Evolutionary conservation across 1,140 invertebrate species (phyloP).

Genomic region (Lasioglossum baleicum): DNA sequence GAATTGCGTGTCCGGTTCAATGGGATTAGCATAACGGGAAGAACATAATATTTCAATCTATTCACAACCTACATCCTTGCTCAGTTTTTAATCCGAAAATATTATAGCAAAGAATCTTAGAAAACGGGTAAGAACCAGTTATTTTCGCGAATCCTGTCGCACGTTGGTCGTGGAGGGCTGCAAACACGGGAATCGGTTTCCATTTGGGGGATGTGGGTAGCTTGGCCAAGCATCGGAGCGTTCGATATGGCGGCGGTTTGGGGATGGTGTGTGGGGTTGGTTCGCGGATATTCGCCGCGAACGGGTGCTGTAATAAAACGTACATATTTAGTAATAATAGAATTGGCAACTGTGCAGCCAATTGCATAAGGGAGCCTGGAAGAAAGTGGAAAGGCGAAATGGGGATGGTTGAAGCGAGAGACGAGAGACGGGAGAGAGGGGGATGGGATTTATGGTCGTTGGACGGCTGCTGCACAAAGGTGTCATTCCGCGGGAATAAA

Average conservation of each 20-base stretch:
- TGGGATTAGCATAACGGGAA: too few relatives aligned
- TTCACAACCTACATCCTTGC: too few relatives aligned
- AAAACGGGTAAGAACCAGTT: not conserved
- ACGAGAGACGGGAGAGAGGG: not conserved
- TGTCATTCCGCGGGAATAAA: constrained; percentile 49
- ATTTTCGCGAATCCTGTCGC: not conserved
- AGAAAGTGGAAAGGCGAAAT: constrained; percentile 16
- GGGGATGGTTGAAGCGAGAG: too few relatives aligned
- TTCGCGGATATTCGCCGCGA: constrained; percentile 1
- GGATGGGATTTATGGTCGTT: constrained; percentile 43
- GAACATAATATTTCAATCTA: too few relatives aligned
- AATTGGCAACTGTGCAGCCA: constrained; percentile 54
- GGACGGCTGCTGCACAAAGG: constrained; percentile 42
- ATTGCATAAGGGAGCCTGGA: constrained; percentile 34
- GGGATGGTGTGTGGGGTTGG: not conserved
- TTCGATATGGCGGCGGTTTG: not conserved
- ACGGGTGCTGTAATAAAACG: constrained; percentile 37
- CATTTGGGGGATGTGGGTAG: constrained; percentile 1
- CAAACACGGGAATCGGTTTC: constrained; percentile 6
- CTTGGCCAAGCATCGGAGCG: constrained; percentile 6
- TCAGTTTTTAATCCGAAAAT: too few relatives aligned
- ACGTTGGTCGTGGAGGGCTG: not conserved
- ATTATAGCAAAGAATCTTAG: too few relatives aligned
- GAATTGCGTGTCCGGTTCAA: too few relatives aligned
- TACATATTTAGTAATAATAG: constrained; percentile 58